Conservation (phyloP, 2,113 vertebrate species). For the Myiozetetes cayanensis region DNA sequence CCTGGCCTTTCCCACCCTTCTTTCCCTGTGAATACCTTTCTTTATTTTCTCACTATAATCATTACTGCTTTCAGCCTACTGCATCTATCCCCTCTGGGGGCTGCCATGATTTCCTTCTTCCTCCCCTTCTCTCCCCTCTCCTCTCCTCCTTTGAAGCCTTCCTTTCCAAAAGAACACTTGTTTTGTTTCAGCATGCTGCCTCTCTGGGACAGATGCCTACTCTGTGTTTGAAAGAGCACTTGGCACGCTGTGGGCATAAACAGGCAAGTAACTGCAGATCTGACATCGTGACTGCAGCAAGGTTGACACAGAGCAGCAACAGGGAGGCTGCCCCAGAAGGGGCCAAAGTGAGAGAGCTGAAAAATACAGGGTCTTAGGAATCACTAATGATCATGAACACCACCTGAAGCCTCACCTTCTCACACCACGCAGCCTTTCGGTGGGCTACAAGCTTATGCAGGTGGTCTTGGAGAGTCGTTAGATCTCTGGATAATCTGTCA, state of each 20-base stretch:
- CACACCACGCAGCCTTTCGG: conserved; percentile 13
- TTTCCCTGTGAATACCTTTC: neutral
- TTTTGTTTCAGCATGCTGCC: neutral
- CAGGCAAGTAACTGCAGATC: neutral
- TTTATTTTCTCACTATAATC: neutral
- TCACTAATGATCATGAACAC: neutral
- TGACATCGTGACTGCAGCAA: neutral
- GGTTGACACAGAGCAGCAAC: neutral
- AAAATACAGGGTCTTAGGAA: neutral
- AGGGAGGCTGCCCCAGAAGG: neutral
- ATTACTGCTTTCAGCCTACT: neutral
- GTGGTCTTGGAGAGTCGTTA: conserved; percentile 27
- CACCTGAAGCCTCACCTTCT: conserved; percentile 53
- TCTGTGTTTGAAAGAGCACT: neutral
- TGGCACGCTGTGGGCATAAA: neutral
- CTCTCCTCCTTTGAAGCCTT: neutral
- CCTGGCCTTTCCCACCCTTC: neutral
- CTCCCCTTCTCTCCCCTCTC: neutral
- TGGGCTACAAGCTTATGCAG: neutral
- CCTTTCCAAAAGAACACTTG: neutral
- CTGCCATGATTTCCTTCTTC: neutral
- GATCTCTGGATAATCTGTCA: conserved; percentile 9
- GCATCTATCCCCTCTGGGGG: neutral
- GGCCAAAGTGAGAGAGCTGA: neutral
- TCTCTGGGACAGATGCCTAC: neutral